These are phyloP conservation scores for Heliconius himera DNA, from an alignment of 1,140 invertebrate genomes.

Conservation along the genomic window DNA sequence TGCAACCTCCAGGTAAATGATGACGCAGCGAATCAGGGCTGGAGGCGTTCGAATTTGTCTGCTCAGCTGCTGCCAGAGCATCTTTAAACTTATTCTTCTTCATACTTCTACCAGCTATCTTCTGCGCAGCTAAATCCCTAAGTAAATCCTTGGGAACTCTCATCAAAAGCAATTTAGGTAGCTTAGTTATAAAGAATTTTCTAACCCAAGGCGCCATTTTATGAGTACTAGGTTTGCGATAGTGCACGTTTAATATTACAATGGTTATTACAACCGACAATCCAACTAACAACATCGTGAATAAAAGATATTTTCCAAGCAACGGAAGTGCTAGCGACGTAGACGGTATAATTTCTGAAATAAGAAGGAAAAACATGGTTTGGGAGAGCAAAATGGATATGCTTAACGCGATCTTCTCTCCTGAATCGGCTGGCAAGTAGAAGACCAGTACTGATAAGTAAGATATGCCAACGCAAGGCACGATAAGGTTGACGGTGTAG, in stretches of 20 bases:
- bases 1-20: conserved; percentile 86
- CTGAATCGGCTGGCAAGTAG: conserved; percentile 98
- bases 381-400: conserved; percentile 99
- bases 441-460: conserved; percentile 97
- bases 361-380: conserved; percentile 99
- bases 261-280: conserved; percentile 98
- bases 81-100: conserved; percentile 87
- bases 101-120: conserved; percentile 84
- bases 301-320: conserved; percentile 98
- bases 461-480: conserved; percentile 96
- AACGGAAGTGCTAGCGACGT: conserved; percentile 98
- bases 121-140: conserved; percentile 89
- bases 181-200: conserved; percentile 91
- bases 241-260: conserved; percentile 99
- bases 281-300: conserved; percentile 98
- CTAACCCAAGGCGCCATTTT: conserved; percentile 97
- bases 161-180: conserved; percentile 93
- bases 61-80: conserved; percentile 84
- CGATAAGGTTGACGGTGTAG: conserved; percentile 97
- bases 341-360: conserved; percentile 99
- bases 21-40: conserved; percentile 88
- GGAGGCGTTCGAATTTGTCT: conserved; percentile 86
- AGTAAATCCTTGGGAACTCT: conserved; percentile 91
- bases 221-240: conserved; percentile 98
- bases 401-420: conserved; percentile 98